Evolutionary conservation across 1,140 invertebrate species (phyloP).

Genomic region (Magallana ariakensis): DNA sequence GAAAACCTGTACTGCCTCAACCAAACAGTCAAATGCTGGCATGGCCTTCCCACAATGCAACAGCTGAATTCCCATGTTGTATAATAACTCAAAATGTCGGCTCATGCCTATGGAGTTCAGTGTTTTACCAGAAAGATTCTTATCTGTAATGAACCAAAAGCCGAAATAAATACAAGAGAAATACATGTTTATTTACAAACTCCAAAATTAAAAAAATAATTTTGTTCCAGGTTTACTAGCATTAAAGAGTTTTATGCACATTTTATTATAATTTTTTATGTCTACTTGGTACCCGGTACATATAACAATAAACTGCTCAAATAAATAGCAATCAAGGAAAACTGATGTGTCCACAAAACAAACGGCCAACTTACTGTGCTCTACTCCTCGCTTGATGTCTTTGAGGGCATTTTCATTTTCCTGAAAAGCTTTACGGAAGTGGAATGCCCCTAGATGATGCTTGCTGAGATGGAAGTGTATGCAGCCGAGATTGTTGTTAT

Average conservation of each 20-base stretch:
- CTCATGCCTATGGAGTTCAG: conserved; percentile 83
- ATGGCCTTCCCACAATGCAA: conserved; percentile 89
- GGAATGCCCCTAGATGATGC: conserved; percentile 90
- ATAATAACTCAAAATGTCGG: conserved; percentile 89
- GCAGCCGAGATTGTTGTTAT: conserved; percentile 94
- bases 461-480: conserved; percentile 92
- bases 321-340: too few species aligned
- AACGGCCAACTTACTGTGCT: conserved; percentile 52
- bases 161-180: too few species aligned
- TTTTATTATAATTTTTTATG: too few species aligned
- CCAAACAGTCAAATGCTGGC: conserved; percentile 94
- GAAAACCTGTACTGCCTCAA: conserved; percentile 91
- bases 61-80: conserved; percentile 93
- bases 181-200: too few species aligned
- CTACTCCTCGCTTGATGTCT: conserved; percentile 72
- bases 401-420: conserved; percentile 86
- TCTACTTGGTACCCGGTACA: too few species aligned
- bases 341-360: too few species aligned
- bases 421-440: conserved; percentile 90
- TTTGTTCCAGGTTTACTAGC: too few species aligned
- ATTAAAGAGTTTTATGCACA: too few species aligned
- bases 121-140: conserved; percentile 80
- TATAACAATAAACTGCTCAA: too few species aligned
- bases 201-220: too few species aligned
- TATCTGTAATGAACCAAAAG: conserved; percentile 61